These are phyloP conservation scores for Condylostylus longicornis DNA, from an alignment of 1,140 invertebrate species.

Conservation along the genomic window DNA sequence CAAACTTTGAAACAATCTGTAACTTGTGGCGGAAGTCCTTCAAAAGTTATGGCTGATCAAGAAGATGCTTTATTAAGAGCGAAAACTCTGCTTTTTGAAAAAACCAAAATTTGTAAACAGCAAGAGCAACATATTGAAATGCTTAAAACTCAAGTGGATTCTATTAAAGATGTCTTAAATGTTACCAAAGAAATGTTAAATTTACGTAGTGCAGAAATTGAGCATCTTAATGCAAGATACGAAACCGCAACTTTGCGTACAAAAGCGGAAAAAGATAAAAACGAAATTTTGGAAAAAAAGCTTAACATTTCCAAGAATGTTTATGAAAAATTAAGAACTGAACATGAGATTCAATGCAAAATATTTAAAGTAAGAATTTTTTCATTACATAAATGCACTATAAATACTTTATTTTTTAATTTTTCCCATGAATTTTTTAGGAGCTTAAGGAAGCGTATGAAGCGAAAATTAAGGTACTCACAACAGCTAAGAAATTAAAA, in stretches of 20 bases:
- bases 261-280: constrained; percentile 49
- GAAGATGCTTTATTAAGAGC: constrained; percentile 42
- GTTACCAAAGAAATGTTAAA: constrained; percentile 63
- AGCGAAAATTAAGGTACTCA: constrained; percentile 23
- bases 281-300: constrained; percentile 48
- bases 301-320: constrained; percentile 49
- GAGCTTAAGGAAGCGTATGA: constrained; percentile 26
- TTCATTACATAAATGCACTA: not conserved
- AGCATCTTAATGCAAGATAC: constrained; percentile 53
- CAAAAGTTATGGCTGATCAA: constrained; percentile 32
- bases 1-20: constrained; percentile 25
- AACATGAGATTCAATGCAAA: constrained; percentile 56
- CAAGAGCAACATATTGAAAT: constrained; percentile 59
- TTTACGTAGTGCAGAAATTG: constrained; percentile 59
- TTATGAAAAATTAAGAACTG: constrained; percentile 54
- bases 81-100: constrained; percentile 48
- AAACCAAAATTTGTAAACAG: constrained; percentile 52
- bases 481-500: too few species aligned
- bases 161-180: constrained; percentile 57
- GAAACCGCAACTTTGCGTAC: constrained; percentile 52
- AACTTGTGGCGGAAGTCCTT: constrained; percentile 24
- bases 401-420: not conserved
- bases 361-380: constrained; percentile 42
- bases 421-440: constrained; percentile 7
- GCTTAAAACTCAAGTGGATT: constrained; percentile 48